Percentiles rank a stretch among this genome's conserved stretches.
Conservation (phyloP, 2,888 invertebrate species). For the Catocala nupta region DNA sequence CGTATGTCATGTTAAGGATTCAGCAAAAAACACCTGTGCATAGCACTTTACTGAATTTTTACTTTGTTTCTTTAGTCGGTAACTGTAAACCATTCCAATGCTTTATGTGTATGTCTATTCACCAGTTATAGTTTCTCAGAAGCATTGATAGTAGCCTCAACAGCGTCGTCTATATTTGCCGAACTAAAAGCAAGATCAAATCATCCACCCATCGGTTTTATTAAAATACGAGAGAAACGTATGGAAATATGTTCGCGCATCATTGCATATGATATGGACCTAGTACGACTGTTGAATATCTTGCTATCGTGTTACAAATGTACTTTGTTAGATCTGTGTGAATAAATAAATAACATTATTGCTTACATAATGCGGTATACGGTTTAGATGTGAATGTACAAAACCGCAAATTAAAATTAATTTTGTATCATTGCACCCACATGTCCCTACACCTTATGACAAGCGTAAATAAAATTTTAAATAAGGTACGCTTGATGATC, state of each 20-base stretch:
- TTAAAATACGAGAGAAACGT: conserved; percentile 52
- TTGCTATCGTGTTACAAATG: conserved; percentile 55
- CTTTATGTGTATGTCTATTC: not conserved
- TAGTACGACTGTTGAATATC: conserved; percentile 48
- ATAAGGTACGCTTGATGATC: too few species aligned
- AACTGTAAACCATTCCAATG: not conserved
- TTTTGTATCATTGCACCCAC: too few species aligned
- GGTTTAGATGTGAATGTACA: too few species aligned
- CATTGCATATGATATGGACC: conserved; percentile 52
- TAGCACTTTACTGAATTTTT: too few species aligned
- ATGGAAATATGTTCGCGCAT: conserved; percentile 48
- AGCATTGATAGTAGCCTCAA: conserved; percentile 22
- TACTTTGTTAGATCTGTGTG: conserved; percentile 53
- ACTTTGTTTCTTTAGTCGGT: too few species aligned
- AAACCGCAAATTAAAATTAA: too few species aligned
- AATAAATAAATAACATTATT: too few species aligned
- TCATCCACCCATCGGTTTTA: conserved; percentile 53
- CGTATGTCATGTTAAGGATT: too few species aligned
- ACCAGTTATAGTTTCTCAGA: conserved; percentile 4
- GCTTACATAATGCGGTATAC: too few species aligned
- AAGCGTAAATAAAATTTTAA: too few species aligned
- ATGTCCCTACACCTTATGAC: too few species aligned
- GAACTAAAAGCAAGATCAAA: conserved; percentile 59
- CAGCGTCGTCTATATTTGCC: conserved; percentile 54
- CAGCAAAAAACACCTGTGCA: too few species aligned